Base-by-base conservation (phyloP, 2,888 invertebrate genomes). In the Pteria penguin region DNA sequence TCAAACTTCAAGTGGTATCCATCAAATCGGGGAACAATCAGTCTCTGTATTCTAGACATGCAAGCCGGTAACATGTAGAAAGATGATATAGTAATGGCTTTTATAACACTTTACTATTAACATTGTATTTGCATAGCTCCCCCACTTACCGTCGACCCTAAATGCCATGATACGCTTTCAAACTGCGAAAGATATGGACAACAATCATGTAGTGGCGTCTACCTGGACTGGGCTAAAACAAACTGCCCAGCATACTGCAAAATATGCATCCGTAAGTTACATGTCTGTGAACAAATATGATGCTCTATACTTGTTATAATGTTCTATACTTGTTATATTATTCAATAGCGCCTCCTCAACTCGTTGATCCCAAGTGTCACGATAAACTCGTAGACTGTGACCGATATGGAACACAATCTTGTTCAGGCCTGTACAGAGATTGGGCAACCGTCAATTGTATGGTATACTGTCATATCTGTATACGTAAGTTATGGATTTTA, bases 391-490 rank as follows among this genome's bases (percentile, higher is more conserved):
- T 81, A 3, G 78, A 83, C 80, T 87, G 88, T 70, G 76, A 58
- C 29, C 54, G 74, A 1, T 87, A 83, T 65, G 73, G 86, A 81
- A 24, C 75, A 74, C 5, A 73, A 75, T 11, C 78, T 67, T 58
- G 80, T 80, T 11, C 31, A 32, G 24, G 78, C 75, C 68, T 61
- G 11, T 88, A 84, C 75, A 73, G 75, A 1, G 83, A 77, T 33
- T 88, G 87, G 87, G 83, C 87, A 11, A 75, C 71, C 29, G 82
- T 82, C 55, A 87, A 87, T 78, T 88, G 88, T 63, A 75, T 78
- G 32, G 72, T 81, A 31, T 83, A 78, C 67, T 88, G 88, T 62
- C 79, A 80, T 14, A 72, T 82, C 72, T 88, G 88, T 61, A 61
- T 76, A 58, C 76, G 86, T 87, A 79, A 79, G 85, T 81, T 24